Conservation (phyloP, 2,888 invertebrate species). For the Drosophila tripunctata region DNA sequence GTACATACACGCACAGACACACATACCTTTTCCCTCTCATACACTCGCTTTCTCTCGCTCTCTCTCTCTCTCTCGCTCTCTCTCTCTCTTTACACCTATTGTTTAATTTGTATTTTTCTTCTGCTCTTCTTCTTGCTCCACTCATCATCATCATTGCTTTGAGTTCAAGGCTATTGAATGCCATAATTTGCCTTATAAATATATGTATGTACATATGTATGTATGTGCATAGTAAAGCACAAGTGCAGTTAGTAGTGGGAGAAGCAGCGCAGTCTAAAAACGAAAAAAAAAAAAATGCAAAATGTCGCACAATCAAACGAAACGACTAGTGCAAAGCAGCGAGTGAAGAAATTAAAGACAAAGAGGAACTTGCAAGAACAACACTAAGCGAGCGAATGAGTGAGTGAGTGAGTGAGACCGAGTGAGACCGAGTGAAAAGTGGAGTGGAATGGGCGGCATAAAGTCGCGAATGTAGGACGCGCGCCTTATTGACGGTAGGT, state of each 20-base stretch:
- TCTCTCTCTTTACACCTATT: background rate
- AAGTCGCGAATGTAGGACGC: slow-evolving; percentile 59
- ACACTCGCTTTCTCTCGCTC: background rate
- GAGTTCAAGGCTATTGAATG: slow-evolving; percentile 19
- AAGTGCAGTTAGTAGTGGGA: too few relatives aligned
- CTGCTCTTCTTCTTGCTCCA: slow-evolving; percentile 6
- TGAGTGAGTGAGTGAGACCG: background rate
- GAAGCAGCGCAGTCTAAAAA: slow-evolving; percentile 2
- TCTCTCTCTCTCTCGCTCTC: background rate
- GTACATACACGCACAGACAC: background rate
- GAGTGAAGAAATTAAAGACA: slow-evolving; percentile 5
- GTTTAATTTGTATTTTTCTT: background rate
- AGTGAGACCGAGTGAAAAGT: background rate
- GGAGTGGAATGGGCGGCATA: slow-evolving; percentile 4
- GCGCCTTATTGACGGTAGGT: too few relatives aligned
- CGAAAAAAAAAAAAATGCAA: slow-evolving; percentile 39
- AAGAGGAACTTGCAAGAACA: background rate
- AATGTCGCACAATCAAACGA: slow-evolving; percentile 62
- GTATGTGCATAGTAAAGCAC: background rate
- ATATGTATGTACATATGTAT: background rate
- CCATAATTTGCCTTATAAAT: slow-evolving; percentile 9
- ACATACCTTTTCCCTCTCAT: too few relatives aligned
- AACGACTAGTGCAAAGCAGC: slow-evolving; percentile 60
- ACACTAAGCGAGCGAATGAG: background rate
- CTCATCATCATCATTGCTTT: slow-evolving; percentile 19